Evolutionary conservation across 2,888 invertebrate species (phyloP), one percentile per base, ranked within the genome.

Genomic region (Mesorhabditis spiculigera): DNA sequence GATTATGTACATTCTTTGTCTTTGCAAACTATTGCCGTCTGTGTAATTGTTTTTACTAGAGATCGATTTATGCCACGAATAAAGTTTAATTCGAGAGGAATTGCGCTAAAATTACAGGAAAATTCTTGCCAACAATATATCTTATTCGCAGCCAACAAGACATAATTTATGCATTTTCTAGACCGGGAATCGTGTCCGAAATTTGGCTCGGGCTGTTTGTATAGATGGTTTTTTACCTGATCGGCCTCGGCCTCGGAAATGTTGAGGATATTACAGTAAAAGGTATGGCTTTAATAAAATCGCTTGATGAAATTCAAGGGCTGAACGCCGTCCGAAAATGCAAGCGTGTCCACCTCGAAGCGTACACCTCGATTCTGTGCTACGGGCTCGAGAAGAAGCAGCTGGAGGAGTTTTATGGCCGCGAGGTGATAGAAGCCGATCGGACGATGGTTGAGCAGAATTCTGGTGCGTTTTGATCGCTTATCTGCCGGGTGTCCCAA

Each of bases 241-340:
- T 99, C 83, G 98, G 98, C 61, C 89, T 99, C 83, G 98, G 98
- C 4, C 89, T 98, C 72, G 95, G 96, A 63, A 95, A 96, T 88
- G 92, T 92, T 61, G 92, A 93, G 88, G 98, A 98, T 88, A 92
- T 98, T 67, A 95, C 97, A 62, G 91, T 97, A 28, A 80, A 80
- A 28, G 58, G 58, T 50, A n/a, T 50, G 2, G 3, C 3, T 50
- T 50, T 13, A 50, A 1, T 13, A 50, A 13, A 13, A 2, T 50
- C n/a, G 10, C 8, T 1, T 3, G 1, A 50, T 3, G 58, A 13
- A 13, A 13, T 50, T n/a, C 8, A 1, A 66, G 80, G 0, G 94
- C 68, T 80, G 66, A 77, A 79, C 45, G 75, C 74, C 45, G 78
- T 80, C 70, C 75, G 78, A 68, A 75, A 73, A 62, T 78, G 75